A percentile compares a stretch with the other conserved stretches of the same genome.
Conservation (phyloP, 2,888 invertebrate genomes). For the Eumerus sabulonum region DNA sequence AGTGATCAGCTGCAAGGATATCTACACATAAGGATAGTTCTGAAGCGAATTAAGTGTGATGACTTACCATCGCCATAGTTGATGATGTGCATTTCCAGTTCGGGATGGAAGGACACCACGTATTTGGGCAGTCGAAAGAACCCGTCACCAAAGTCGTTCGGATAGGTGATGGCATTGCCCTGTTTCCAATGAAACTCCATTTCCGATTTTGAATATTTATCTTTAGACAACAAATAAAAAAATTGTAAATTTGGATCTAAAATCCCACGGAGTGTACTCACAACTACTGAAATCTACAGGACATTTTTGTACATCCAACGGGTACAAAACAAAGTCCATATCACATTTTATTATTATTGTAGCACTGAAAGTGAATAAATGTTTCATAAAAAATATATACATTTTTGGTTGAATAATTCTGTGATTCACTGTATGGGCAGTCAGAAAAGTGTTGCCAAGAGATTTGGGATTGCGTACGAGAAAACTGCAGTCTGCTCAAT, state of each 20-base stretch:
- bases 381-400: too few species aligned
- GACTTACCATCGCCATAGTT: conserved; percentile 83
- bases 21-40: neutral
- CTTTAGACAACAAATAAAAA: conserved; percentile 74
- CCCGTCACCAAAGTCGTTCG: conserved; percentile 80
- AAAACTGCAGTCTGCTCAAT: too few species aligned
- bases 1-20: conserved; percentile 80
- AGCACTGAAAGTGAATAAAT: conserved; percentile 79
- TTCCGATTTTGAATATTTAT: conserved; percentile 82
- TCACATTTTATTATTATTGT: conserved; percentile 84
- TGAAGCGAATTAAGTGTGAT: neutral
- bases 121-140: conserved; percentile 83
- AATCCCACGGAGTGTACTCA: conserved; percentile 80
- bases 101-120: conserved; percentile 83
- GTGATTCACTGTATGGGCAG: too few species aligned
- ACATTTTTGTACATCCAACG: conserved; percentile 83
- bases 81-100: conserved; percentile 82
- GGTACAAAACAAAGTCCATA: conserved; percentile 84
- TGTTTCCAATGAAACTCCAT: conserved; percentile 83
- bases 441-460: too few species aligned
- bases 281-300: conserved; percentile 84
- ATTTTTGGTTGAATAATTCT: too few species aligned
- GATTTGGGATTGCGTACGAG: too few species aligned
- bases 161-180: conserved; percentile 80
- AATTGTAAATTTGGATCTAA: too few species aligned